phyloP scores from a whole-genome alignment of 2,113 vertebrate genomes.

The Ptilonorhynchus violaceus region DNA sequence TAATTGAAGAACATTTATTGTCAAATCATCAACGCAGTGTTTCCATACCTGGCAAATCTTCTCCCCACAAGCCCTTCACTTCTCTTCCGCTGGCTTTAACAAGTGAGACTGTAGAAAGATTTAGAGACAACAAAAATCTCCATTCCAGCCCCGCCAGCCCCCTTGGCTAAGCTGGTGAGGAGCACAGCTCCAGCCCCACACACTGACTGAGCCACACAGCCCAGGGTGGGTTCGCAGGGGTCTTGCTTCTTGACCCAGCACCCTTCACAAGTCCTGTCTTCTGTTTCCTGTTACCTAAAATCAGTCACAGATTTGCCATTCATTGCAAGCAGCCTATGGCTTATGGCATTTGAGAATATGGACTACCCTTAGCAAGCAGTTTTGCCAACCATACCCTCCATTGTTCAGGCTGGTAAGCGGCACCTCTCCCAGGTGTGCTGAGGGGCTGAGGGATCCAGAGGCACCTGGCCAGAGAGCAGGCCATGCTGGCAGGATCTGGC shows the following conservation, averaged over 20 bases:
- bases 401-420: background rate
- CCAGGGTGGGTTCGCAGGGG: accelerated
- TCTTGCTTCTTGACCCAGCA: accelerated
- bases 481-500: background rate
- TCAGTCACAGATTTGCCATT: background rate
- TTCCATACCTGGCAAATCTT: background rate
- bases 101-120: background rate
- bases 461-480: background rate
- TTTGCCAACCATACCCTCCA: background rate
- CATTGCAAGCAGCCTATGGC: background rate
- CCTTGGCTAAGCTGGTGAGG: background rate
- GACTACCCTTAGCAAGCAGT: background rate
- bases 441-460: background rate
- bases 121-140: background rate
- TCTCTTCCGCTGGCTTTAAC: background rate
- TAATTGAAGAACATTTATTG: background rate
- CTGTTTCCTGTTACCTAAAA: background rate
- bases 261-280: background rate
- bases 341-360: background rate
- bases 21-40: background rate
- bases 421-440: background rate
- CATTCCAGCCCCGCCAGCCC: accelerated
- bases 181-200: accelerated
- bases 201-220: background rate
- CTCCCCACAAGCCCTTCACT: background rate